Conservation (phyloP, 37 sponge, comb jelly and placozoan genomes). For the Tethya wilhelma region DNA sequence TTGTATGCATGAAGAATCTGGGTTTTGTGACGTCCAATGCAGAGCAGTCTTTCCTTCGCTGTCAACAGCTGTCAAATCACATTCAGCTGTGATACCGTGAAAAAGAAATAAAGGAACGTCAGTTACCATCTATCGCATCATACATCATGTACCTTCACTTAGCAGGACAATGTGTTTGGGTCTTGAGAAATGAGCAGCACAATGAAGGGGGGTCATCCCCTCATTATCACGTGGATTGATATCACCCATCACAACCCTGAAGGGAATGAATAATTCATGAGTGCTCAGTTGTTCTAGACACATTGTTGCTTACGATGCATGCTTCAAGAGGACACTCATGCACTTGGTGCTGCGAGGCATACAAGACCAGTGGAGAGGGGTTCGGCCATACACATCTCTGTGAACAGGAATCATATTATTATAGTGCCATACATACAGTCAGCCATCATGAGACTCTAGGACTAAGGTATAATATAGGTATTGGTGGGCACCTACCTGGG, state of each 20-base stretch:
- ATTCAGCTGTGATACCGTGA: no score
- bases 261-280: neutral
- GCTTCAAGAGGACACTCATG: conserved; percentile 64
- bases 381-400: conserved; percentile 81
- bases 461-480: neutral
- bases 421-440: no score
- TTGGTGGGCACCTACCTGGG: conserved; percentile 41
- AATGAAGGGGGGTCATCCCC: conserved; percentile 83
- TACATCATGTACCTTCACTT: conserved; percentile 49
- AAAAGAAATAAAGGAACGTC: neutral
- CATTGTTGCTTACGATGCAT: conserved; percentile 65
- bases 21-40: conserved; percentile 85
- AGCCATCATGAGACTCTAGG: no score
- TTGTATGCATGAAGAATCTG: conserved; percentile 48
- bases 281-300: neutral
- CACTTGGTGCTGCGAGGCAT: conserved; percentile 62
- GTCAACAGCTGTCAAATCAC: conserved; percentile 74
- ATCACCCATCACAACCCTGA: conserved; percentile 67
- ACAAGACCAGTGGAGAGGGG: conserved; percentile 89
- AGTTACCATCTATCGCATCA: neutral
- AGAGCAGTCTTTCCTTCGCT: conserved; percentile 84
- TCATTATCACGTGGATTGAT: conserved; percentile 77
- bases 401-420: no score
- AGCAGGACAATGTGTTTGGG: conserved; percentile 72
- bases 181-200: conserved; percentile 78